Evolutionary conservation across 2,888 invertebrate species (phyloP), one percentile per base, ranked within the genome.

Genomic region (Dicranocentrus wangi): DNA sequence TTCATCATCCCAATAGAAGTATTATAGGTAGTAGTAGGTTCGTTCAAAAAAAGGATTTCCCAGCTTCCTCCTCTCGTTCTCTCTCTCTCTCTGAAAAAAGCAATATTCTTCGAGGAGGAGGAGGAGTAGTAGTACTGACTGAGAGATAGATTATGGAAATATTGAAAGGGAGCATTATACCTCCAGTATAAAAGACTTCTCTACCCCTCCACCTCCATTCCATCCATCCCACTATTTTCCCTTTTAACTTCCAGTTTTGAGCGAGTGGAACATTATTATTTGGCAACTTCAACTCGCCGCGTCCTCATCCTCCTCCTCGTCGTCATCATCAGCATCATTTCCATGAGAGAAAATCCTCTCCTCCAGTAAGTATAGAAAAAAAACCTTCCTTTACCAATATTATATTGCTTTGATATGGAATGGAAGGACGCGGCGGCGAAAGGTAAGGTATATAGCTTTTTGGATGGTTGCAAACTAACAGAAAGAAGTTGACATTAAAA

Each of bases 101-200:
- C 71, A 72, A 72, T 72, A 72, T 72, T 72, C 61, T 13, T 43
- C 61, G 58, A 72, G 71, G n/a, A 32, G n/a, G n/a, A n/a, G n/a
- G n/a, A n/a, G n/a, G n/a, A n/a, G n/a, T n/a, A n/a, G n/a, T n/a
- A n/a, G n/a, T n/a, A n/a, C n/a, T n/a, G n/a, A n/a, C n/a, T n/a
- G n/a, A n/a, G 39, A 53, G 69, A 69, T 53, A 51, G 53, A 53
- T 69, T 69, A 53, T 53, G 69, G 69, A 69, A 69, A 69, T 69
- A 51, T 25, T 32, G 39, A 32, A 63, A 69, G 10, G 21, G 28
- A 53, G n/a, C 7, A 17, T 13, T 53, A 27, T 47, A 58, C 10
- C 10, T 32, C 3, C 32, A 66, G 23, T 27, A 7, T 25, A 66
- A 65, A 27, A 47, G 47, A 66, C 25, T 23, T 19, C 23, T 58